Base-by-base conservation (phyloP, 2,888 invertebrate genomes). In the Drosophila atripex region DNA sequence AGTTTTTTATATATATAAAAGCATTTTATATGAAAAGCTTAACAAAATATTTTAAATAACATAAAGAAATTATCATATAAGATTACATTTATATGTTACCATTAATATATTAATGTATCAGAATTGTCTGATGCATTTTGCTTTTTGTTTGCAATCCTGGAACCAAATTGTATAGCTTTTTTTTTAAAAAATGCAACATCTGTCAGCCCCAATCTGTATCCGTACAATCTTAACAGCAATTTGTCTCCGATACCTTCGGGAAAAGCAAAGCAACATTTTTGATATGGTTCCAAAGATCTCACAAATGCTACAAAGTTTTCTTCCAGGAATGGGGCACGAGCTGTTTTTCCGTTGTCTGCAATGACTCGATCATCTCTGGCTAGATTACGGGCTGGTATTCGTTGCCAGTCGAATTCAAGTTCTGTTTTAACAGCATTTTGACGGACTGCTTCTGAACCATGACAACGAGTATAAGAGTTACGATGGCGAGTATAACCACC, bases 111-210 rank as follows among this genome's bases (percentile, higher is more conserved):
- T 7, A 46, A 51, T 45, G 75, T 76, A 0, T 46, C n/a, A 0
- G 97, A 97, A 63, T 94, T 86, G 89, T 97, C 95, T 86, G 94
- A 93, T 3, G 96, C 98, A 90, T 97, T 97, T 92, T 98, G 97
- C 90, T 96, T 97, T 50, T 94, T 94, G 90, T 97, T 96, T 5
- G 98, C 99, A 88, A 99, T 98, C 88, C 97, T 93, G 0, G 98
- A 97, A 11, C 99, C 99, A 93, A 99, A 99, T 91, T 99, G 99
- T 79, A 99, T 94, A 0, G 99, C 99, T 89, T 98, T 92, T 91
- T 99, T 99, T 45, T 97, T 97, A 51, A 97, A 93, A 45, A 91
- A 90, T 4, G 95, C 94, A 5, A 94, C 94, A 55, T 92, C 91
- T 71, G 89, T 90, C 38, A 97, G 92, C 1, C 96, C 96, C 38